Evolutionary conservation across 2,888 invertebrate species (phyloP).

Genomic region (Agrochola litura): DNA sequence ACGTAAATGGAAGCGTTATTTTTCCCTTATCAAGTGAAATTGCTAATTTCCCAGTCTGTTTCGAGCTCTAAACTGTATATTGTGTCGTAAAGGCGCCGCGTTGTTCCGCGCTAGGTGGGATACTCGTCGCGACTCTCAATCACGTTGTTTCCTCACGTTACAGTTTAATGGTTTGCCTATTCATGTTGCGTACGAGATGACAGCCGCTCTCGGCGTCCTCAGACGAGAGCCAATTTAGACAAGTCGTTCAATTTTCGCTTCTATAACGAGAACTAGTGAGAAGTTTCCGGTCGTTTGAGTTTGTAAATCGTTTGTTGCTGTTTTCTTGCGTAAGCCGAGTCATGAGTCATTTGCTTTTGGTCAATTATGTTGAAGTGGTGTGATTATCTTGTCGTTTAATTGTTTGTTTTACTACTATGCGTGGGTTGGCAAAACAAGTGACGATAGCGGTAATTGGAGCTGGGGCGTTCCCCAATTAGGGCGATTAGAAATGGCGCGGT

Average conservation of each 20-base stretch:
- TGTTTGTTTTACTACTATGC: slow-evolving; percentile 68
- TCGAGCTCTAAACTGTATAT: slow-evolving; percentile 50
- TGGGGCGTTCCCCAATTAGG: slow-evolving; percentile 80
- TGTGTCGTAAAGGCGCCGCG: slow-evolving; percentile 55
- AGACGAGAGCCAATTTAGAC: slow-evolving; percentile 76
- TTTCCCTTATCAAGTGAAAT: slow-evolving; percentile 43
- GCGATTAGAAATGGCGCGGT: slow-evolving; percentile 79
- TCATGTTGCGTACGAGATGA: slow-evolving; percentile 73
- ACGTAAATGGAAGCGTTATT: slow-evolving; percentile 26
- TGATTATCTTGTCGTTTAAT: slow-evolving; percentile 70
- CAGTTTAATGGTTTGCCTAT: slow-evolving; percentile 71
- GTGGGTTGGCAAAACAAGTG: slow-evolving; percentile 69
- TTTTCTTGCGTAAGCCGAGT: slow-evolving; percentile 61
- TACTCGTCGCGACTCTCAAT: slow-evolving; percentile 66
- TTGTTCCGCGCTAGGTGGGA: slow-evolving; percentile 44
- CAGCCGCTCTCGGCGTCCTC: slow-evolving; percentile 70
- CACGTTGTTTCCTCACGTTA: slow-evolving; percentile 71
- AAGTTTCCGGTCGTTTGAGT: slow-evolving; percentile 74
- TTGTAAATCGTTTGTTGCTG: slow-evolving; percentile 71
- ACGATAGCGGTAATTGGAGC: slow-evolving; percentile 77
- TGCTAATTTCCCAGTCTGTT: slow-evolving; percentile 51
- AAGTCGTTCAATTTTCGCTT: slow-evolving; percentile 75
- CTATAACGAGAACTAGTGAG: slow-evolving; percentile 70
- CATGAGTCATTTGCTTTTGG: slow-evolving; percentile 64
- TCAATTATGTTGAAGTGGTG: slow-evolving; percentile 57